Base-by-base conservation (phyloP, 2,888 invertebrate species). In the Heliconius ismenius region DNA sequence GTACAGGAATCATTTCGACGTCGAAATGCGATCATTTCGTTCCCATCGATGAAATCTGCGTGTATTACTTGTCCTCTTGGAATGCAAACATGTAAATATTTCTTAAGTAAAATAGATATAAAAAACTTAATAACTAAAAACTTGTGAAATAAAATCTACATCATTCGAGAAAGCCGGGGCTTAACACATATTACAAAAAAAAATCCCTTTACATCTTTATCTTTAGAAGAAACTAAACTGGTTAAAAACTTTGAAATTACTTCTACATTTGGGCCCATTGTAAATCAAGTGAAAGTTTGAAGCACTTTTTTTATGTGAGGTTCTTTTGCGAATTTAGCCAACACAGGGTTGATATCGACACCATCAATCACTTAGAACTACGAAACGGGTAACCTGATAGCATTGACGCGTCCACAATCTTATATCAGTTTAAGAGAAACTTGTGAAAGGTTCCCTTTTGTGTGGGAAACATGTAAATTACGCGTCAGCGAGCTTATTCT, bases 331-430 rank as follows among this genome's bases (percentile, higher is more conserved):
- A 63, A 67, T 70, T 70, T 76, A 72, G 68, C 72, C 60, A 78
- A 73, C 68, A 43, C 28, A 75, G 67, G 63, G 63, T 67, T 32
- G 62, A 73, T 79, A 76, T 76, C 76, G 74, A 64, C 74, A 70
- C 74, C 82, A 85, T 85, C 84, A 83, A 84, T 85, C 84, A 84
- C 84, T 78, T 74, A 81, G 79, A 81, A 79, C 80, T 81, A 82
- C 78, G 79, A 80, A 80, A 78, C 82, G 81, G 76, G 80, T 78
- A 80, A 78, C 67, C 78, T 80, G 84, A 84, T 84, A 83, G 82
- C 82, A 81, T 83, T 80, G 82, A 82, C 82, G 77, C 76, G 79
- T 76, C 80, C 79, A 75, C 81, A 81, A 82, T 81, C 82, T 83
- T 78, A 80, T 79, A 81, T 79, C 80, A 78, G 78, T 79, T 76